Evolutionary conservation across 2,888 invertebrate species (phyloP).

Genomic region (Maniola hyperantus): DNA sequence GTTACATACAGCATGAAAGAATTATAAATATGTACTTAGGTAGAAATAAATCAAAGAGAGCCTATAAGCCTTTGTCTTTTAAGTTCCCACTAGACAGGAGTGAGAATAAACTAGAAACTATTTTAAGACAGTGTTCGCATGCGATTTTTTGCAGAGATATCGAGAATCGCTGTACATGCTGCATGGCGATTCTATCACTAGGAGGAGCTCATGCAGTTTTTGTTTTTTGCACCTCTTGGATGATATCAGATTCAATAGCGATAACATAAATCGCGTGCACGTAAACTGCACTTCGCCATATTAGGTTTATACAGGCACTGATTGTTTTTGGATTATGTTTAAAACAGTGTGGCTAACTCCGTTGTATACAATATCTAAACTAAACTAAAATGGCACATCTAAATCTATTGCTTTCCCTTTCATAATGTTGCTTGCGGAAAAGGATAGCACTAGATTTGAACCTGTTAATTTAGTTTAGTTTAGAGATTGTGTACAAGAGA

Average conservation of each 20-base stretch:
- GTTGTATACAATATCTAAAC: too few relatives aligned
- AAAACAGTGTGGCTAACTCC: too few relatives aligned
- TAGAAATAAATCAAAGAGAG: conserved; percentile 10
- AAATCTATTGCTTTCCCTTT: too few relatives aligned
- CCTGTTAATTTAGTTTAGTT: too few relatives aligned
- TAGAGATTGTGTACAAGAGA: too few relatives aligned
- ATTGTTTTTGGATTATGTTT: background rate
- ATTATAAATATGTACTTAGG: conserved; percentile 2
- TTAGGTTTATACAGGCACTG: background rate
- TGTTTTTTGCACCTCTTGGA: conserved; percentile 22
- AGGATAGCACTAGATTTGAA: too few relatives aligned
- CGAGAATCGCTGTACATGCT: conserved; percentile 6
- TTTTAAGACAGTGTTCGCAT: conserved; percentile 19
- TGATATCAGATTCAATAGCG: conserved; percentile 25
- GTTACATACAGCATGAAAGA: background rate
- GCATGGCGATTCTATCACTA: conserved; percentile 26
- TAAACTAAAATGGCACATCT: too few relatives aligned
- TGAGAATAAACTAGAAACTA: conserved; percentile 13
- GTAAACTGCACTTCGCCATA: conserved; percentile 1
- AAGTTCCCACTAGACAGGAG: conserved; percentile 12
- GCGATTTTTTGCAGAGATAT: conserved; percentile 21
- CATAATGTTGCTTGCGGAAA: too few relatives aligned
- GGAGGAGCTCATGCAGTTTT: conserved; percentile 7
- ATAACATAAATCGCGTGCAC: conserved; percentile 14
- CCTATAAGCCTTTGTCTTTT: conserved; percentile 8